Evolutionary conservation across 2,888 invertebrate species (phyloP).

Genomic region (Chrysotoxum bicinctum): DNA sequence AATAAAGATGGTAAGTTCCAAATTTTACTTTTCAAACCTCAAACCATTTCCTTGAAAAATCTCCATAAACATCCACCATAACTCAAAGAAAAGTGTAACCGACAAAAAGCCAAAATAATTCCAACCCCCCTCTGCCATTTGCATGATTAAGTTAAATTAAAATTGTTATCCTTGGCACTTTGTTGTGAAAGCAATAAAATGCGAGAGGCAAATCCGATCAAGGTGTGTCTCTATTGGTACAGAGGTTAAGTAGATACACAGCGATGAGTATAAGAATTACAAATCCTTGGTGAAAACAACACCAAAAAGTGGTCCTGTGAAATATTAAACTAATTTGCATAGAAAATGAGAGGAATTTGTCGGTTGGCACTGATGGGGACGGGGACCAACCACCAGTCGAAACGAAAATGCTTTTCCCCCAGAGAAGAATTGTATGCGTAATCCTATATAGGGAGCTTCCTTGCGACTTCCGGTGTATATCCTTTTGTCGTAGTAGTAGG

Average conservation of each 20-base stretch:
- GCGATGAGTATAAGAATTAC: neutral
- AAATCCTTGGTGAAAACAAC: slow-evolving; percentile 54
- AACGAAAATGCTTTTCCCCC: slow-evolving; percentile 30
- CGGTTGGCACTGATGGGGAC: slow-evolving; percentile 23
- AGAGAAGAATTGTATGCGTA: slow-evolving; percentile 16
- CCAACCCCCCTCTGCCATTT: slow-evolving; percentile 5
- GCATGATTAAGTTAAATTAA: slow-evolving; percentile 69
- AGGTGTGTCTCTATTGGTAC: neutral
- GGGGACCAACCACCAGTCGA: neutral
- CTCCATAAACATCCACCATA: slow-evolving; percentile 11
- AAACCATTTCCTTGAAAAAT: neutral
- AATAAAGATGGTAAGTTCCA: slow-evolving; percentile 95
- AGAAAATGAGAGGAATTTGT: slow-evolving; percentile 46
- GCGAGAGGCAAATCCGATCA: neutral
- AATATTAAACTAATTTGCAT: slow-evolving; percentile 70
- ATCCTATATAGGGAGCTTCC: slow-evolving; percentile 22
- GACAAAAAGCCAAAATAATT: slow-evolving; percentile 73
- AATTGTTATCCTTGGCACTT: slow-evolving; percentile 73
- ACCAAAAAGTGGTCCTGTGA: slow-evolving; percentile 30
- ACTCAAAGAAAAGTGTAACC: slow-evolving; percentile 3
- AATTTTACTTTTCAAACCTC: neutral
- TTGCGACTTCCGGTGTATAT: slow-evolving; percentile 33
- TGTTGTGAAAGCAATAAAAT: slow-evolving; percentile 58
- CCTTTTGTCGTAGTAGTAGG: neutral
- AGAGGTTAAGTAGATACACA: neutral